Base-by-base conservation (phyloP, 2,888 invertebrate genomes). In the Euphydryas editha region DNA sequence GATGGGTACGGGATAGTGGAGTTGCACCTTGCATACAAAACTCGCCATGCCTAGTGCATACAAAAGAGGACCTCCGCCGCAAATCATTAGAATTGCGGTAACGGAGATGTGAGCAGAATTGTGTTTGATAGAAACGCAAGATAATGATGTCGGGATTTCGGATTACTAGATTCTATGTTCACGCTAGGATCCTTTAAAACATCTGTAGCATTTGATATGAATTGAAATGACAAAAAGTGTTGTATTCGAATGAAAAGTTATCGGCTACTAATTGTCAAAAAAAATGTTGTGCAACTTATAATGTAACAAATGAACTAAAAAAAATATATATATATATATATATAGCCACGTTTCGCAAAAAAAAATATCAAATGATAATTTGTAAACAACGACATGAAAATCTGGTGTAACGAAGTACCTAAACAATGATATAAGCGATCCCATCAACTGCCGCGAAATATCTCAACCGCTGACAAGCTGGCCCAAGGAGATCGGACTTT, bases 61-160 rank as follows among this genome's bases (percentile, higher is more conserved):
- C 89, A 84, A 87, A 91, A 78, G 76, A 84, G 85, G 85, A 85
- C 86, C 87, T 86, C 88, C 87, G 83, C 80, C 74, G 85, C 87
- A 86, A 91, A 90, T 90, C 88, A 90, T 91, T 91, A 86, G 84
- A 84, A 86, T 90, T 89, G 87, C 89, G 85, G 87, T 87, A 87
- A 88, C 85, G 84, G 82, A 86, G 88, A 88, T 91, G 91, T 88
- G 91, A 86, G 83, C 76, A 80, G 92, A 90, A 91, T 91, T 79
- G 79, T 82, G 81, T 79, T 79, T 81, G 85, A 86, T 86, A 78
- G 80, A 75, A 76, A 77, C 78, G 75, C 77, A 75, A 83, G 88
- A 88, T 88, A 86, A 86, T 84, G 83, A 83, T 80, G 83, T 80
- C 79, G 68, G 74, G 76, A 77, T 81, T 83, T 80, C 78, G 82